These are phyloP conservation scores for Therioaphis trifolii DNA, from an alignment of 2,888 invertebrate genomes.

Conservation along the genomic window DNA sequence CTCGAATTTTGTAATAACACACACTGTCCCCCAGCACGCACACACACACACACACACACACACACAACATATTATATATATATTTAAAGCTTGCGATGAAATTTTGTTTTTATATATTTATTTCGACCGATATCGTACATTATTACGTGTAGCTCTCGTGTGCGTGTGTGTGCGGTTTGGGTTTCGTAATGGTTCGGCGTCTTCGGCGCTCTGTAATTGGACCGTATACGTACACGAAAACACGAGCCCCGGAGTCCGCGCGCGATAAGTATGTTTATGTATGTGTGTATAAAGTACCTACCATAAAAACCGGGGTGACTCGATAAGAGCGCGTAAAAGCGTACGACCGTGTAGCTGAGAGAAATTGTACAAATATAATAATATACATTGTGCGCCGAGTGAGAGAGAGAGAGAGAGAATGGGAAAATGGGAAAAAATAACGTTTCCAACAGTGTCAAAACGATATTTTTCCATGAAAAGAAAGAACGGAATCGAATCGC, in stretches of 20 bases:
- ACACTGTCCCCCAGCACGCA: background rate
- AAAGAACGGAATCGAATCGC: too few relatives aligned
- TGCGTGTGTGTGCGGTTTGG: background rate
- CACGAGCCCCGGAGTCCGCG: too few relatives aligned
- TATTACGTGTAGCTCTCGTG: background rate
- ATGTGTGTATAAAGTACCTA: background rate
- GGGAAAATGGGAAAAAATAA: too few relatives aligned
- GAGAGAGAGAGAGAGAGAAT: too few relatives aligned
- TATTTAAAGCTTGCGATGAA: too few relatives aligned
- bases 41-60: background rate
- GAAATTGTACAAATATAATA: too few relatives aligned
- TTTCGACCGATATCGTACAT: too few relatives aligned
- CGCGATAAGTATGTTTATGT: background rate
- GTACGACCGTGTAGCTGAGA: too few relatives aligned
- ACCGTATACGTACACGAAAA: background rate
- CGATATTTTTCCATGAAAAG: too few relatives aligned
- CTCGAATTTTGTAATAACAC: slow-evolving; percentile 33
- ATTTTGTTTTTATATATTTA: too few relatives aligned
- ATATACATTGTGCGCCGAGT: too few relatives aligned
- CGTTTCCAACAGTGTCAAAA: too few relatives aligned
- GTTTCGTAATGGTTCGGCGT: background rate
- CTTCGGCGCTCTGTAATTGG: slow-evolving; percentile 15
- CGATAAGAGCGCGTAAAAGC: background rate
- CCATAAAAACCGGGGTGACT: slow-evolving; percentile 2
- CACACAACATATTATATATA: background rate